Evolutionary conservation across 53 echinoderm and acorn worm species (phyloP), one percentile per base, ranked within the genome.

Genomic region (Arbacia lixula): DNA sequence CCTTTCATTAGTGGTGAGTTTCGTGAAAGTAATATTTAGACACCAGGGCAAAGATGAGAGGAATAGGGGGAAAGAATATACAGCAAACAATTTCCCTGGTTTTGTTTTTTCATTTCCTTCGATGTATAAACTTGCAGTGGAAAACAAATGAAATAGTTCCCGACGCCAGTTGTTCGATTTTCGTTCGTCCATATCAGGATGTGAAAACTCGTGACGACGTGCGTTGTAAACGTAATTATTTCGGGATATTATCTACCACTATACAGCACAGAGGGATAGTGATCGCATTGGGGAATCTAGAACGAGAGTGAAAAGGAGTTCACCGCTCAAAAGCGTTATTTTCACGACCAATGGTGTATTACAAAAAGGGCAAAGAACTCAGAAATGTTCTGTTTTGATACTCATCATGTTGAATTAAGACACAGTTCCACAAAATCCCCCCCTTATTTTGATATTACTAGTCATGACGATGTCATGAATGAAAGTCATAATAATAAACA

Each of bases 101-200:
- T 81, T 26, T 63, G 63, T 58, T 43, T 81, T 81, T 62, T 81
- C 63, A 63, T 81, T 81, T 64, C 40, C 63, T 34, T 63, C 49
- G 62, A 62, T 40, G 29, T 79, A 60, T 60, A 79, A 60, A 60
- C 41, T 61, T 60, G 26, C 32, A 61, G 42, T 62, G 30, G 82
- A 81, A 61, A 63, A 31, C 39, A 63, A 26, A 60, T 61, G 40
- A 36, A 57, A 52, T 34, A 34, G 74, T 32, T 36, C 77, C 32
- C 46, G 82, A 81, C 82, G 82, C 82, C 82, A 81, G 34, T 81
- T 63, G 41, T 81, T 81, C 82, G 82, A 81, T 81, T 81, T 62
- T 35, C 43, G 82, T 81, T 63, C 46, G 64, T 29, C 42, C 82
- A 63, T 63, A 81, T 81, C 82, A 63, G 41, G 32, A 43, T 63